A percentile compares a stretch with the other conserved stretches of the same genome.
Evolutionary conservation across 2,797 vertebrate genomes (phyloP).

Genomic region (Muraenolepis orangiensis): DNA sequence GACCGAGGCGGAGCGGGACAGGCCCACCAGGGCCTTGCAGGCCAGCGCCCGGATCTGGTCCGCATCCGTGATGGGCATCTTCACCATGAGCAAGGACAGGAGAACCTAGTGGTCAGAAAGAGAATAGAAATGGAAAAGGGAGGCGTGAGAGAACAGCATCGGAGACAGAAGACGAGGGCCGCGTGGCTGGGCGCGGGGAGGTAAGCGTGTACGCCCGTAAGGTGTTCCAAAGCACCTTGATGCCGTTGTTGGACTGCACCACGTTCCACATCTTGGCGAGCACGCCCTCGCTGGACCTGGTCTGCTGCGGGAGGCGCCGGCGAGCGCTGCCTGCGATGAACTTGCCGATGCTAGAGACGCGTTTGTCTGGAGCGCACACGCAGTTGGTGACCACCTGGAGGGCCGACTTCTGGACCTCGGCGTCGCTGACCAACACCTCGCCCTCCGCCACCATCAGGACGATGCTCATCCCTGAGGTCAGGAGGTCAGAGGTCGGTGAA

Average conservation of each 20-base stretch:
- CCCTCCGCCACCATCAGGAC: slow-evolving; percentile 97
- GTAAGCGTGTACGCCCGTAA: too few species aligned
- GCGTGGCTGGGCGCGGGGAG: too few species aligned
- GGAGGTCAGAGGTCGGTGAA: not conserved
- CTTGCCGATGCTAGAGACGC: slow-evolving; percentile 95
- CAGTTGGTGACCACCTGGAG: slow-evolving; percentile 98
- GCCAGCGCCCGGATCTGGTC: slow-evolving; percentile 95
- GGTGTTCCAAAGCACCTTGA: slow-evolving; percentile 79
- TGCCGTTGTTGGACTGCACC: slow-evolving; percentile 98
- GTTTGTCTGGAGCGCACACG: slow-evolving; percentile 94
- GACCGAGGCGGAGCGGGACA: slow-evolving; percentile 90
- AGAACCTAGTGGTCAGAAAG: slow-evolving; percentile 70
- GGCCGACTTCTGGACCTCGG: slow-evolving; percentile 98
- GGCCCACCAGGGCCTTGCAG: slow-evolving; percentile 94
- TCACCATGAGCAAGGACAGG: slow-evolving; percentile 90
- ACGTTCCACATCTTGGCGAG: slow-evolving; percentile 99
- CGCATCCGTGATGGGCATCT: slow-evolving; percentile 98
- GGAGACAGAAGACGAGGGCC: not conserved
- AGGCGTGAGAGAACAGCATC: not conserved
- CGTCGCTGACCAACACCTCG: slow-evolving; percentile 96
- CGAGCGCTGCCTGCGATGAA: slow-evolving; percentile 94
- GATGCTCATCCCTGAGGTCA: slow-evolving; percentile 88
- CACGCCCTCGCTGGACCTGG: slow-evolving; percentile 87
- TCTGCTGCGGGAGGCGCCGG: slow-evolving; percentile 87
- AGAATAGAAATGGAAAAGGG: not conserved